Evolutionary conservation across 2,888 invertebrate species (phyloP).

Genomic region (Lasioglossum figueresi): DNA sequence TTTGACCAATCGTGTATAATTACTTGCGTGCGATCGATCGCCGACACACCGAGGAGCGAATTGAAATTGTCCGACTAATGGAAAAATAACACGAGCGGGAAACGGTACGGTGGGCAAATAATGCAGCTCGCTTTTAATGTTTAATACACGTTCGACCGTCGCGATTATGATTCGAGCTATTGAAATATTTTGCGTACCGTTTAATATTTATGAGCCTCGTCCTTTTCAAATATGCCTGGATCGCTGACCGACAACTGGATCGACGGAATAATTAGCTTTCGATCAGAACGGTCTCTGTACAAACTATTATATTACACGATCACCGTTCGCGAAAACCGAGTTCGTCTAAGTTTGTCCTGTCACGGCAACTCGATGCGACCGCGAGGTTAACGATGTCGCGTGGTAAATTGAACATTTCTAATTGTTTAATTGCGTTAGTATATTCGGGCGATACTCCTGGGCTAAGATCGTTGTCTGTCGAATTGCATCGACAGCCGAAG

Average conservation of each 20-base stretch:
- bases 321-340: not conserved
- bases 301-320: slow-evolving; percentile 25
- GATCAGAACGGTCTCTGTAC: not conserved
- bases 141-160: not conserved
- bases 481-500: not conserved
- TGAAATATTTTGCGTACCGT: not conserved
- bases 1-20: slow-evolving; percentile 26
- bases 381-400: not conserved
- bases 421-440: slow-evolving; percentile 25
- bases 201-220: slow-evolving; percentile 7
- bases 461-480: not conserved
- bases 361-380: slow-evolving; percentile 23
- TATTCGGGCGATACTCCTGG: not conserved
- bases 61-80: slow-evolving; percentile 6
- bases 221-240: not conserved
- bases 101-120: not conserved
- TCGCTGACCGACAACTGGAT: slow-evolving; percentile 8
- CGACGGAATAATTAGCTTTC: slow-evolving; percentile 40
- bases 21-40: slow-evolving; percentile 14
- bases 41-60: not conserved
- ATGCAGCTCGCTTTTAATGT: not conserved
- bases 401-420: not conserved
- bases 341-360: slow-evolving; percentile 28
- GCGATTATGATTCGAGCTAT: not conserved
- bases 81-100: slow-evolving; percentile 6